Conservation (phyloP, 1,140 invertebrate genomes). For the Matsumurasca onukii region DNA sequence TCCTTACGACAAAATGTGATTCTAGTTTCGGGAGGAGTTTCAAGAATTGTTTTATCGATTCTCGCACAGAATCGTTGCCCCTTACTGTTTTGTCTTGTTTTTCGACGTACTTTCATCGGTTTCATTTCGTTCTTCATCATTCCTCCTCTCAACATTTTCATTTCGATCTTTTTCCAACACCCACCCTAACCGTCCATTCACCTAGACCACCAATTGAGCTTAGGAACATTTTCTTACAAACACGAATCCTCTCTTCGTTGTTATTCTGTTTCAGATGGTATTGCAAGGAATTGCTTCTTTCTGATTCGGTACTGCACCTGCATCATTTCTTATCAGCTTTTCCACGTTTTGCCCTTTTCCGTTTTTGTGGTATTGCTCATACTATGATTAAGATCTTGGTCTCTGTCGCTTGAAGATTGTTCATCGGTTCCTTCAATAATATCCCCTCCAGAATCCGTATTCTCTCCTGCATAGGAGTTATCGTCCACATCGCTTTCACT, state of each 20-base stretch:
- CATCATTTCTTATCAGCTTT: too few relatives aligned
- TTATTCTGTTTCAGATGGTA: constrained; percentile 10
- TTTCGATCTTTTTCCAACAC: constrained; percentile 2
- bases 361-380: too few relatives aligned
- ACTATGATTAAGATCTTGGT: too few relatives aligned
- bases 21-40: constrained; percentile 28
- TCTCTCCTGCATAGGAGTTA: too few relatives aligned
- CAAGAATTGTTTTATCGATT: constrained; percentile 22
- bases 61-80: neutral
- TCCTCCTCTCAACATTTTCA: neutral
- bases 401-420: too few relatives aligned
- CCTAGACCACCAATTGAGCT: constrained; percentile 6
- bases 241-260: neutral
- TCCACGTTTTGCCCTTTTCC: too few relatives aligned
- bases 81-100: neutral
- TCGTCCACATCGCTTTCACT: too few relatives aligned
- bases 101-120: neutral
- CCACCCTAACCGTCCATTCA: constrained; percentile 11
- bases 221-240: constrained; percentile 27
- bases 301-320: neutral
- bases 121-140: neutral
- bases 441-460: too few relatives aligned
- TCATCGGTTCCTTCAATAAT: too few relatives aligned
- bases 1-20: constrained; percentile 27
- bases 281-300: neutral